These are phyloP conservation scores for Trigoniulus corallinus DNA, from an alignment of 1,140 invertebrate species.

Conservation along the genomic window DNA sequence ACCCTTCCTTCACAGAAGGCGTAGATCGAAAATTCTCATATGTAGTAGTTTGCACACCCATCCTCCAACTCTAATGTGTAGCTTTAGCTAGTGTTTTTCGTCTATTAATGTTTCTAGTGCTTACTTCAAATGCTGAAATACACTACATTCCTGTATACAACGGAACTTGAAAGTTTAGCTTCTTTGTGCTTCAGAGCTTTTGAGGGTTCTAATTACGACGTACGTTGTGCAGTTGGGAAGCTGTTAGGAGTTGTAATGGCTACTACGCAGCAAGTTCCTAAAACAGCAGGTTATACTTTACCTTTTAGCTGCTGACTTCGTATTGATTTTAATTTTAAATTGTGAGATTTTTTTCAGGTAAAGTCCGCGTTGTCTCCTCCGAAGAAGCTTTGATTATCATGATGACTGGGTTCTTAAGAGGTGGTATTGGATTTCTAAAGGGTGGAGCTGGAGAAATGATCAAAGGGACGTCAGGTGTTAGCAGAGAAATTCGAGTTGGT, in stretches of 20 bases:
- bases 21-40: no score
- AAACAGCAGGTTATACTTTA: conserved; percentile 3
- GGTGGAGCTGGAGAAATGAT: conserved; percentile 81
- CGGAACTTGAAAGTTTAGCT: conserved; percentile 73
- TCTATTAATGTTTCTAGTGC: conserved; percentile 39
- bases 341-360: conserved; percentile 5
- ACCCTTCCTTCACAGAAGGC: no score
- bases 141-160: conserved; percentile 69
- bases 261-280: conserved; percentile 45
- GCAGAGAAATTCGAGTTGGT: conserved; percentile 87
- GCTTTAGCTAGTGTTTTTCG: no score
- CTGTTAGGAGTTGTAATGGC: conserved; percentile 72
- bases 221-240: conserved; percentile 76
- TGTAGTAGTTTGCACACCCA: no score
- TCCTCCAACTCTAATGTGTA: no score
- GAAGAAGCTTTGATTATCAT: conserved; percentile 84
- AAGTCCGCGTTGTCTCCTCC: conserved; percentile 44
- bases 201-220: conserved; percentile 89
- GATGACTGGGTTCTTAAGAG: conserved; percentile 85
- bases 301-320: not conserved
- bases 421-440: conserved; percentile 87
- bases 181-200: conserved; percentile 79
- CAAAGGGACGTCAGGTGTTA: conserved; percentile 79
- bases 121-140: conserved; percentile 75
- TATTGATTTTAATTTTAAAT: not conserved